Evolutionary conservation across 1,140 invertebrate species (phyloP).

Genomic region (Propsilocerus akamusi): DNA sequence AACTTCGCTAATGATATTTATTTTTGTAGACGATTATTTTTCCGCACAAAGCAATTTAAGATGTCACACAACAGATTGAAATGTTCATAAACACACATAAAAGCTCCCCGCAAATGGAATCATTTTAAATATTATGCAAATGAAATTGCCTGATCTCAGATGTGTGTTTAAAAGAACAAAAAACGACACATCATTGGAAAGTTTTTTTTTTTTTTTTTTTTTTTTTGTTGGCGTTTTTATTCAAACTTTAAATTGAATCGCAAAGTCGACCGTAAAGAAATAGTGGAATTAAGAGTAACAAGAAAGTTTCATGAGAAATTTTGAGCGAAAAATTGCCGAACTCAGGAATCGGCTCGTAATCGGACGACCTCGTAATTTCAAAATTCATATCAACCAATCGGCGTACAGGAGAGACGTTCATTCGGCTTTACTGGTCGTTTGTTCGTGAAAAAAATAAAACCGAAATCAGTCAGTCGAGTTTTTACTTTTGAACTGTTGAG

Average conservation of each 20-base stretch:
- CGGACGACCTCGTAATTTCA: neutral
- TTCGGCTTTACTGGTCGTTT: neutral
- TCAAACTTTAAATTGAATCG: constrained; percentile 2
- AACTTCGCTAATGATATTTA: no score
- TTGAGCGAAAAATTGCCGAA: neutral
- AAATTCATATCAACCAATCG: neutral
- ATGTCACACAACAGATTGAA: neutral
- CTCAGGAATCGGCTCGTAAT: neutral
- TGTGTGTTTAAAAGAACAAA: neutral
- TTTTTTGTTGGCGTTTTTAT: neutral
- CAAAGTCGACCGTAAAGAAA: no score
- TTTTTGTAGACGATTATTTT: no score
- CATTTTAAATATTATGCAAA: constrained; percentile 1
- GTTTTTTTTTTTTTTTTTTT: neutral
- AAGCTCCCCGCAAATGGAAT: neutral
- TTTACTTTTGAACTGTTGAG: neutral
- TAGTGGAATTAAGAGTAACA: neutral
- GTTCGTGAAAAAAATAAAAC: neutral
- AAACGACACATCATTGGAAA: neutral
- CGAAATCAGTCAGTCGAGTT: neutral
- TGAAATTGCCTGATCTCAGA: neutral
- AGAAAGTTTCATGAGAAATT: neutral
- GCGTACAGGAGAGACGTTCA: no score
- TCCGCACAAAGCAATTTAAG: no score
- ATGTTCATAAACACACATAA: constrained; percentile 3